Percentiles rank a stretch among this genome's conserved stretches.
phyloP scores from a whole-genome alignment of 2,888 invertebrate species.

The Coelopa pilipes region DNA sequence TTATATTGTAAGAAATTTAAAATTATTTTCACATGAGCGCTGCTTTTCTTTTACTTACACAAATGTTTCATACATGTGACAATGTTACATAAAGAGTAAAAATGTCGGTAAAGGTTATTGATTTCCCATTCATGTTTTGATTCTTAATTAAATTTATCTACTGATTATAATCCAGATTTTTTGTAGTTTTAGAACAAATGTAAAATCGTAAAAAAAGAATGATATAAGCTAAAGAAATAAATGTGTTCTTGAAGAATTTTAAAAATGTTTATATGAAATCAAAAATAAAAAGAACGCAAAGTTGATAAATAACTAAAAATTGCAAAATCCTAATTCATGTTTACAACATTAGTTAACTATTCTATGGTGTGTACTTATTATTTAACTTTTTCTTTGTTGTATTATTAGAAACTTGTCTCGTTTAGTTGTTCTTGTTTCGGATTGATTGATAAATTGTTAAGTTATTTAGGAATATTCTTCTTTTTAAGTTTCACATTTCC shows the following conservation, averaged over 20 bases:
- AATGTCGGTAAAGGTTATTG: neutral
- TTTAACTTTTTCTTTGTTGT: slow-evolving; percentile 13
- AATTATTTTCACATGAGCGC: too few species aligned
- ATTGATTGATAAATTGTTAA: slow-evolving; percentile 4
- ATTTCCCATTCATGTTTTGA: neutral
- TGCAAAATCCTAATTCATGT: slow-evolving; percentile 17
- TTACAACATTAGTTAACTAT: slow-evolving; percentile 16
- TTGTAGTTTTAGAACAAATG: neutral
- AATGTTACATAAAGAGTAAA: slow-evolving; percentile 6
- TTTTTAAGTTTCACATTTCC: neutral
- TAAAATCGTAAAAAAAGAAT: neutral
- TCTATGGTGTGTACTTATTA: slow-evolving; percentile 9
- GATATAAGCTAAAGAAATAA: too few species aligned
- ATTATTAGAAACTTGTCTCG: neutral
- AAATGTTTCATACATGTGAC: neutral
- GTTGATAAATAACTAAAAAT: neutral
- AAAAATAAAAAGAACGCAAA: neutral
- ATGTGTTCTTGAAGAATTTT: too few species aligned
- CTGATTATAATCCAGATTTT: neutral
- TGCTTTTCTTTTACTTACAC: neutral
- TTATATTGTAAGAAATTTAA: too few species aligned
- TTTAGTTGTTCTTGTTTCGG: neutral
- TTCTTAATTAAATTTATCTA: neutral
- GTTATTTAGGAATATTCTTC: slow-evolving; percentile 16
- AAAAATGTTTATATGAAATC: too few species aligned